Conservation (phyloP, 2,888 invertebrate species). For the Lasioglossum villosulum region DNA sequence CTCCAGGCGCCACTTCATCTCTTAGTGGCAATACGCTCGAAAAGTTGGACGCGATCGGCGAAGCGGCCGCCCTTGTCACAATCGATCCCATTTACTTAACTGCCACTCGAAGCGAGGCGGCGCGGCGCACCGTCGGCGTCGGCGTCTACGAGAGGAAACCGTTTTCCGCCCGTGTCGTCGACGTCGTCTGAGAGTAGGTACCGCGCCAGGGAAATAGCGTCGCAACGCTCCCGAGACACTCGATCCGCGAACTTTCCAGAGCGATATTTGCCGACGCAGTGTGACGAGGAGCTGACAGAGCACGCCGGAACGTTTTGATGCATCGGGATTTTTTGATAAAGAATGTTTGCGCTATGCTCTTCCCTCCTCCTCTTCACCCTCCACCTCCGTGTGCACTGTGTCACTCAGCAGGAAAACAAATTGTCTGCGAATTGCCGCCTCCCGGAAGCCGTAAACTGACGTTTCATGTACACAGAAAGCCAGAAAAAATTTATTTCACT, state of each 20-base stretch:
- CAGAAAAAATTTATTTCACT: background rate
- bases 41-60: constrained; percentile 63
- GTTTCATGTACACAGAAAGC: background rate
- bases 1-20: constrained; percentile 55
- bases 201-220: constrained; percentile 4
- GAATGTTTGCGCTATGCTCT: constrained; percentile 3
- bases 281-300: constrained; percentile 7
- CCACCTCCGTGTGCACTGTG: background rate
- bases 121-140: constrained; percentile 23
- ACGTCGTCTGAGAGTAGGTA: background rate
- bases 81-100: constrained; percentile 73
- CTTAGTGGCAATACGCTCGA: constrained; percentile 54
- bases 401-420: background rate
- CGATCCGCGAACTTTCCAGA: background rate
- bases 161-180: background rate
- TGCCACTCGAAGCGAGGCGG: constrained; percentile 48
- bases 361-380: background rate
- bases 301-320: background rate
- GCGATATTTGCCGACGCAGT: background rate
- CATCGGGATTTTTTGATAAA: constrained; percentile 13
- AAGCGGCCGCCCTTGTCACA: constrained; percentile 54
- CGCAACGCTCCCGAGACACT: background rate
- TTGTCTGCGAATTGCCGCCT: background rate
- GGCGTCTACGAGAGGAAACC: constrained; percentile 4
- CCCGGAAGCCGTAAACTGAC: background rate